Conservation (phyloP, 1,140 invertebrate genomes). For the Leptoteleia sp. region DNA sequence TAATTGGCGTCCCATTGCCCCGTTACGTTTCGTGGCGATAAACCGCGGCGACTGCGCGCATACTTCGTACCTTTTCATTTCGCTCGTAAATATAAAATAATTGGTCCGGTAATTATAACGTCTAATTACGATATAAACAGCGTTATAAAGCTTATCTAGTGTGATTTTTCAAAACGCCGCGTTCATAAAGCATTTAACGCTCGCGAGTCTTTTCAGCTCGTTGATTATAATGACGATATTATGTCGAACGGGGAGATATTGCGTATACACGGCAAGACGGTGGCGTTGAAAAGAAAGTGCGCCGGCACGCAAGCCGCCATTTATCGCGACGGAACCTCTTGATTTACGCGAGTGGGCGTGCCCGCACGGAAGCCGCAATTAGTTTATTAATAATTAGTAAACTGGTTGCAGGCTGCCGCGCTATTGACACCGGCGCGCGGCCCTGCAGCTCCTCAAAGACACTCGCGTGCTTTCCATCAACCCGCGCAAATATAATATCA, state of each 20-base stretch:
- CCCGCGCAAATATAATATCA: constrained; percentile 7
- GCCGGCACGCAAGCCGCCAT: constrained; percentile 46
- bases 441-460: constrained; percentile 38
- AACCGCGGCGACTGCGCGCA: background rate
- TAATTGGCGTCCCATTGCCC: background rate
- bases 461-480: background rate
- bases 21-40: constrained; percentile 11
- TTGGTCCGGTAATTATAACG: constrained; percentile 25
- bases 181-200: constrained; percentile 44
- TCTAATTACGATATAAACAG: constrained; percentile 47
- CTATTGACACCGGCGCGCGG: constrained; percentile 16
- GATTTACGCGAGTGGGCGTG: constrained; percentile 79
- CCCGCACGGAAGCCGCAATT: constrained; percentile 78
- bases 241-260: constrained; percentile 57
- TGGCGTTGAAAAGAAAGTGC: constrained; percentile 58
- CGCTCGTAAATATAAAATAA: constrained; percentile 33
- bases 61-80: constrained; percentile 11
- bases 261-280: constrained; percentile 29
- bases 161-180: constrained; percentile 25
- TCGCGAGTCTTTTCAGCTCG: constrained; percentile 44
- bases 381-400: constrained; percentile 78
- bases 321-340: constrained; percentile 71
- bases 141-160: constrained; percentile 38
- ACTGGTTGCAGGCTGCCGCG: constrained; percentile 47
- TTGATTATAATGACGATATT: constrained; percentile 62